Conservation (phyloP, 2,888 invertebrate species). For the Drosophila vallismaia region DNA sequence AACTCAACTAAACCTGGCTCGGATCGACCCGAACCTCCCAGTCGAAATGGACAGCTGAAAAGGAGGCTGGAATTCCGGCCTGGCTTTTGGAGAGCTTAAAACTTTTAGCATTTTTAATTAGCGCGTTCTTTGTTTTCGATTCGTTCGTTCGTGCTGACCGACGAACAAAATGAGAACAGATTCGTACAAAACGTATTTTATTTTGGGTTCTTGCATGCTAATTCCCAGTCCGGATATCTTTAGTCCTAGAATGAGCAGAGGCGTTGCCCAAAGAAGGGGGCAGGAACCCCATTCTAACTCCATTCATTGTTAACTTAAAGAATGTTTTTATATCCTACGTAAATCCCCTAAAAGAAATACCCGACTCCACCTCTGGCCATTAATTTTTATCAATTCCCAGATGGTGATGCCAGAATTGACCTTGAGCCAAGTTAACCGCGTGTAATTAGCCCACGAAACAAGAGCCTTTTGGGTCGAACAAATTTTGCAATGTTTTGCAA, state of each 20-base stretch:
- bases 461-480: constrained; percentile 1
- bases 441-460: constrained; percentile 13
- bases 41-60: constrained; percentile 75
- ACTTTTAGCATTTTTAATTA: constrained; percentile 83
- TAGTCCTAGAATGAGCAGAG: constrained; percentile 28
- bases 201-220: constrained; percentile 49
- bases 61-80: constrained; percentile 73
- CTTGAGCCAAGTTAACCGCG: constrained; percentile 5
- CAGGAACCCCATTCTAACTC: background rate
- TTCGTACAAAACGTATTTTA: constrained; percentile 48
- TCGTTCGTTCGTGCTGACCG: constrained; percentile 73
- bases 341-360: background rate
- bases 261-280: constrained; percentile 7
- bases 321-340: background rate
- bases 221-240: constrained; percentile 34
- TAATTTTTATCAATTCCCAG: constrained; percentile 8
- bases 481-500: constrained; percentile 23
- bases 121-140: constrained; percentile 83
- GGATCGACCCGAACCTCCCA: constrained; percentile 21
- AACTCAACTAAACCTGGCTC: constrained; percentile 16
- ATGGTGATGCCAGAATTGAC: constrained; percentile 22
- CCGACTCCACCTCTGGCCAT: background rate
- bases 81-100: constrained; percentile 63
- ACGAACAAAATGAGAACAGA: constrained; percentile 49
- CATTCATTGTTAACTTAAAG: background rate